These are phyloP conservation scores for Ceratotherium simum DNA, from an alignment of 2,113 vertebrate species.

Conservation along the genomic window DNA sequence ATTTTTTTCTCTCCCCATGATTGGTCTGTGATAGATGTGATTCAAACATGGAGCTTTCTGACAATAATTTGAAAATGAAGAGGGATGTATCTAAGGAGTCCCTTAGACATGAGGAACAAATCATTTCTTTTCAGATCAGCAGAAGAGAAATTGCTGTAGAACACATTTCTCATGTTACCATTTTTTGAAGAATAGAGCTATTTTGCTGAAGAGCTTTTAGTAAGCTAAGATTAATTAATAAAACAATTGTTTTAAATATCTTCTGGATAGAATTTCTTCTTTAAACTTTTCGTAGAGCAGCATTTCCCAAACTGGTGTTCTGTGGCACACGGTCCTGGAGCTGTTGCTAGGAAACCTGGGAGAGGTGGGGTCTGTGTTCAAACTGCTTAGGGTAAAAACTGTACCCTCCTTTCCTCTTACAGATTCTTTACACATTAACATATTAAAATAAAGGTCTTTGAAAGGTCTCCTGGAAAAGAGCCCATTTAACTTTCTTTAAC, in stretches of 20 bases:
- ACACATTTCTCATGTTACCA: background rate
- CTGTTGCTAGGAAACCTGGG: background rate
- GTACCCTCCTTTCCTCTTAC: background rate
- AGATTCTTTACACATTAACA: background rate
- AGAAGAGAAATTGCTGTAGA: background rate
- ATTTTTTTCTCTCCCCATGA: background rate
- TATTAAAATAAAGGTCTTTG: background rate
- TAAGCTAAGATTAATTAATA: background rate
- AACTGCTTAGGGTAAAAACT: background rate
- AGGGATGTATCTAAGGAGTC: background rate
- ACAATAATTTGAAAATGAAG: constrained; percentile 21
- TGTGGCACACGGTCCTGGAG: background rate
- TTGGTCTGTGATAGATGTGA: background rate
- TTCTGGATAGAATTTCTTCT: background rate
- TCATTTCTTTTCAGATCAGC: background rate
- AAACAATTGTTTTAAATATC: background rate
- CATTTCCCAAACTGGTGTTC: background rate
- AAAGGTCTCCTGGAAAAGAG: background rate
- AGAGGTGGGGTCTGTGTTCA: background rate
- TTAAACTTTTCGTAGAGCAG: background rate
- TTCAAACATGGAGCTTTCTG: background rate
- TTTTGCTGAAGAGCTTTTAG: background rate
- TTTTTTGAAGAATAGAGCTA: background rate
- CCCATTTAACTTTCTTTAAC: background rate
- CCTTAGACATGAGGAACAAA: background rate